These are phyloP conservation scores for Candoia aspera DNA, from an alignment of 2,113 vertebrate genomes.

Conservation along the genomic window DNA sequence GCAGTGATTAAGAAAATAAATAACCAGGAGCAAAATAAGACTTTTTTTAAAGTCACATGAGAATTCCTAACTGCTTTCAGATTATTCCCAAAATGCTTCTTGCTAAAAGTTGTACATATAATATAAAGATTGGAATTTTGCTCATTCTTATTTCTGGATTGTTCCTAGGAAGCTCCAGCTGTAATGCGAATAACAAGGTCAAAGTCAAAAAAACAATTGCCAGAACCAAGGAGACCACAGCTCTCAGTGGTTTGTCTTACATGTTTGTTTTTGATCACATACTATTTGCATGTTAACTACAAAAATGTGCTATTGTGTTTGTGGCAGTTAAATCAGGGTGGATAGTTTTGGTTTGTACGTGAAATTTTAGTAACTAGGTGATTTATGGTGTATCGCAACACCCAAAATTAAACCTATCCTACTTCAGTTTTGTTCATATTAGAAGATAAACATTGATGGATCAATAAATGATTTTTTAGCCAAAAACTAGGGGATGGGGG, in stretches of 20 bases:
- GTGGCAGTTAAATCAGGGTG: background rate
- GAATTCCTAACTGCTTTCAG: background rate
- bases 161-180: slow-evolving; percentile 59
- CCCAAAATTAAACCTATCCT: background rate
- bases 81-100: background rate
- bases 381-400: background rate
- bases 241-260: slow-evolving; percentile 35
- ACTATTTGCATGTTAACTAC: background rate
- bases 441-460: too few relatives aligned
- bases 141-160: slow-evolving; percentile 45
- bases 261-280: background rate
- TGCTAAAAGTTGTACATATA: background rate
- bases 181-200: slow-evolving; percentile 72
- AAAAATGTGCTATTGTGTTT: background rate
- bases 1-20: background rate
- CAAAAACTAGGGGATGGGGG: background rate
- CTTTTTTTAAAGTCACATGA: background rate
- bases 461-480: too few relatives aligned
- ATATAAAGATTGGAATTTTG: background rate
- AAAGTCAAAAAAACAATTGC: slow-evolving; percentile 67
- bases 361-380: background rate
- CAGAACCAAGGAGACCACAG: slow-evolving; percentile 47
- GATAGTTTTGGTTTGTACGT: too few relatives aligned
- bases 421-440: too few relatives aligned
- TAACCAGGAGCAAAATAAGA: background rate